Conservation (phyloP, 2,888 invertebrate species). For the Mesorhabditis belari region DNA sequence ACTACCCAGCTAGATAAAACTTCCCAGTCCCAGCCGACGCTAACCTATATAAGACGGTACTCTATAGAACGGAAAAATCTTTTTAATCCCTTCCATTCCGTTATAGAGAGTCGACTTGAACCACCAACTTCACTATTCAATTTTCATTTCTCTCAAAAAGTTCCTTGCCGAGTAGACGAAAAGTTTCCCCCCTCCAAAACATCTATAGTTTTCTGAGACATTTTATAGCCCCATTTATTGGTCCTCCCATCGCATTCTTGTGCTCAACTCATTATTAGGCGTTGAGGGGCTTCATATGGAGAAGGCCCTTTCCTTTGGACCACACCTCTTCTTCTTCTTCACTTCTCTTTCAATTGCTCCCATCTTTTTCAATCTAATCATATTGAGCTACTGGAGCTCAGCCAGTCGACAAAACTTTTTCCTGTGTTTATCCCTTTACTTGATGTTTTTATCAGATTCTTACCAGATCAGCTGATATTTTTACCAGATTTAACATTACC, state of each 20-base stretch:
- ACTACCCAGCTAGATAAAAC: no score
- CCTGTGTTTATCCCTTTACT: no score
- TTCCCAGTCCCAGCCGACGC: no score
- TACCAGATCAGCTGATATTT: no score
- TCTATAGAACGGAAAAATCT: no score
- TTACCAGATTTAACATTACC: no score
- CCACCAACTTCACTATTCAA: background rate
- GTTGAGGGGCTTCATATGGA: background rate
- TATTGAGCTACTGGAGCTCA: background rate
- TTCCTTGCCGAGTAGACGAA: no score
- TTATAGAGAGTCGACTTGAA: no score
- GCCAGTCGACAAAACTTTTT: background rate
- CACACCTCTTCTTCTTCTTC: background rate
- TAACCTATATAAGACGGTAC: no score
- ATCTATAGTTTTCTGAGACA: no score
- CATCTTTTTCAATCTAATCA: background rate
- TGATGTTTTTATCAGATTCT: no score
- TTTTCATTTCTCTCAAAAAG: background rate
- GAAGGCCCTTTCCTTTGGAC: background rate
- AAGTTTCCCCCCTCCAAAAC: background rate
- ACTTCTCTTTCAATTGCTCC: background rate
- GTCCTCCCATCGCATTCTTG: background rate
- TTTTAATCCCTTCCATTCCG: no score
- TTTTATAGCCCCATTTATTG: background rate
- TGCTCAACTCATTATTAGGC: background rate